Base-by-base conservation (phyloP, 2,797 vertebrate genomes). In the Gouania willdenowi region DNA sequence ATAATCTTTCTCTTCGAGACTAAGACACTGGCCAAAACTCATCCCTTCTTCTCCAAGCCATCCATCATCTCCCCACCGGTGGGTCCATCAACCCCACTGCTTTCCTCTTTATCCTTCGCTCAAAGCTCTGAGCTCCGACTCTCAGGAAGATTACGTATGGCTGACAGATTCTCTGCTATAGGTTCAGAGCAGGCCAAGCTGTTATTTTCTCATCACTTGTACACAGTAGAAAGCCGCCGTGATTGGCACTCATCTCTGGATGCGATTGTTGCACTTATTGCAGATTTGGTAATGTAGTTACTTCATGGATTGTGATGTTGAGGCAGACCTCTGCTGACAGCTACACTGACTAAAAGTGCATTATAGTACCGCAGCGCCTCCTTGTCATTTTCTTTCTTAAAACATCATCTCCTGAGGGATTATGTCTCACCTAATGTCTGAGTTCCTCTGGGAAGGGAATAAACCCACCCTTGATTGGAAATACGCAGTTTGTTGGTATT, bases 71-170 rank as follows among this genome's bases (percentile, higher is more conserved):
- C 1, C 10, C 10, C 32, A 26, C 57, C n/a, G n/a, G n/a, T n/a
- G n/a, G n/a, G n/a, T 66, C 44, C 50, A 56, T 39, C 61, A 44
- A 35, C 13, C 26, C 51, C 30, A 26, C 26, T 23, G 14, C 32
- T 14, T 15, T 5, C 24, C 36, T 33, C 34, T 41, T 72, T 59
- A 72, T 79, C 64, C 68, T 45, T 69, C 53, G 78, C 72, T 58
- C 63, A 26, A 47, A 56, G 57, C 40, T 30, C 32, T 45, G 28
- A 41, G 68, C 74, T 64, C 53, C 53, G 46, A 63, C 71, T 80
- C 71, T 46, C 43, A 52, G 52, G 41, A 62, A 79, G 77, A 83
- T 87, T 80, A 76, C 74, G 67, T 72, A 74, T 67, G 59, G 48
- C 71, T 81, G 77, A 79, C 80, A 72, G 60, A 59, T 48, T 60